Conservation (phyloP, 2,888 invertebrate genomes). For the Omphaloscelis lunosa region DNA sequence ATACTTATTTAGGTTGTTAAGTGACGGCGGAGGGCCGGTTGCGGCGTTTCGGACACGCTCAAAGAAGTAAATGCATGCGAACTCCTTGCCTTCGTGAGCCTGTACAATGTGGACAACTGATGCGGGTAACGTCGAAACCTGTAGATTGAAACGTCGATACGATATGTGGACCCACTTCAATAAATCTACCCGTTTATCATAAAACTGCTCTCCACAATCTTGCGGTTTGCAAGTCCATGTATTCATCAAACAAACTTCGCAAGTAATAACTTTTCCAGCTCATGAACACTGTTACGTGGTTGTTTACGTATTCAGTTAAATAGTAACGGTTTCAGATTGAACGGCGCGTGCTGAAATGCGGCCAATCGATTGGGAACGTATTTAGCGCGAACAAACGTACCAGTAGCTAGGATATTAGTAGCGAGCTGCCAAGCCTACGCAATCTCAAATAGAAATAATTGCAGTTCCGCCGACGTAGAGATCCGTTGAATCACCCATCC, state of each 20-base stretch:
- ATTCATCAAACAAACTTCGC: constrained; percentile 70
- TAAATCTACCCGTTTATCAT: constrained; percentile 71
- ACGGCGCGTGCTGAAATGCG: constrained; percentile 88
- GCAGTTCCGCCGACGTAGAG: constrained; percentile 63
- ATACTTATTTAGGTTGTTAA: constrained; percentile 61
- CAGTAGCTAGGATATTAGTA: constrained; percentile 55
- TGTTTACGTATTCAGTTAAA: constrained; percentile 82
- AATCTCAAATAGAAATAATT: constrained; percentile 76
- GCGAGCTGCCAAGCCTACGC: constrained; percentile 52
- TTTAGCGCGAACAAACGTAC: constrained; percentile 81
- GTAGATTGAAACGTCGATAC: constrained; percentile 74
- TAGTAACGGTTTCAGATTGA: constrained; percentile 82
- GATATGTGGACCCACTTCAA: constrained; percentile 64
- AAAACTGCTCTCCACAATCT: constrained; percentile 64
- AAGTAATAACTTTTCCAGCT: constrained; percentile 70
- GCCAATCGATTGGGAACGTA: constrained; percentile 84
- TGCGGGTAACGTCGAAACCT: constrained; percentile 67
- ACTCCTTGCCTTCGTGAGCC: constrained; percentile 58
- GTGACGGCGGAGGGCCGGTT: constrained; percentile 61
- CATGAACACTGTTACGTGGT: constrained; percentile 74
- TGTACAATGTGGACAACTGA: constrained; percentile 69
- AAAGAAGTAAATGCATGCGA: constrained; percentile 64
- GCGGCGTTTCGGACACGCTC: constrained; percentile 63
- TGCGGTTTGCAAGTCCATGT: constrained; percentile 71
- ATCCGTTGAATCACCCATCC: constrained; percentile 77